Base-by-base conservation (phyloP, 1,140 invertebrate species). In the Calephelis nemesis region DNA sequence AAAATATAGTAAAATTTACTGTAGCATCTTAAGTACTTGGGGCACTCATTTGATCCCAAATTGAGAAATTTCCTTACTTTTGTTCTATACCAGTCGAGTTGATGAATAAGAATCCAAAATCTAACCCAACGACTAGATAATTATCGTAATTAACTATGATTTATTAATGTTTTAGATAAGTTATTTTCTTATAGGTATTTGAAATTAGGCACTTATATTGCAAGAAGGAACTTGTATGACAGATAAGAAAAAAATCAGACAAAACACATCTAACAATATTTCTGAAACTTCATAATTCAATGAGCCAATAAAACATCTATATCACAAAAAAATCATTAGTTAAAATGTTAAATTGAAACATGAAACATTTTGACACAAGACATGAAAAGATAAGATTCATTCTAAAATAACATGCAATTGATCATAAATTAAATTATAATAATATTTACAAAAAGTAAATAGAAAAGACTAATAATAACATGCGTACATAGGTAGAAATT, bases 81-180 rank as follows among this genome's bases (percentile, higher is more conserved):
- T 39, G 54, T 58, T 58, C 52, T 39, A 58, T 30, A 19, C 30
- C 30, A 58, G 54, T 58, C 54, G 54, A 58, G 54, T 58, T 58
- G 10, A 58, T 58, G 19, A 58, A 39, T 58, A 58, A 30, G 19
- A 11, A 54, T 54, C 50, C 19, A 54, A 58, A 58, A 58, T 39
- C 52, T 39, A 58, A 58, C 52, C 10, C 19, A 30, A 15, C 19
- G 52, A 58, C 54, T 58, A 58, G 54, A 58, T 39, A 12, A 58
- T 12, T 39, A 54, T 54, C 30, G 30, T 45, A 45, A 45, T 42
- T 45, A 30, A 30, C 1, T 45, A 6, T 45, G 42, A 45, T 42
- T 42, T 42, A 42, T 42, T 45, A 45, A 7, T 45, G 6, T 9
- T 45, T 1, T 45, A 45, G 42, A 45, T 45, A 45, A 3, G 42